Conservation (phyloP, 2,797 vertebrate genomes). For the Tragelaphus eurycerus region DNA sequence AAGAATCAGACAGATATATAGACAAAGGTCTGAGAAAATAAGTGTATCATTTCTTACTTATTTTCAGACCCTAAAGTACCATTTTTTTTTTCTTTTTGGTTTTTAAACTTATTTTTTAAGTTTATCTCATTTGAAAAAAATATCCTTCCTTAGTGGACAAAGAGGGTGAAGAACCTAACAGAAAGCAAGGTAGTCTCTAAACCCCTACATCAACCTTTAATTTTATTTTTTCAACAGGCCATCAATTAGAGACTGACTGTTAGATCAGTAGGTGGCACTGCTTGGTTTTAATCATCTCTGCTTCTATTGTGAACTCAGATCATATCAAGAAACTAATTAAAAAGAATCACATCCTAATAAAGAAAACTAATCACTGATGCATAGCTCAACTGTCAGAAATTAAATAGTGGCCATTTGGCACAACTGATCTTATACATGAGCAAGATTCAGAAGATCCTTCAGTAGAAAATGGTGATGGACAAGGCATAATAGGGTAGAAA, state of each 20-base stretch:
- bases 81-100: background rate
- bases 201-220: background rate
- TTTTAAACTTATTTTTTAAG: background rate
- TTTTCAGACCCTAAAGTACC: background rate
- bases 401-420: background rate
- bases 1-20: background rate
- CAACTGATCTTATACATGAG: background rate
- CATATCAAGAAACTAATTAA: conserved; percentile 38
- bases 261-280: background rate
- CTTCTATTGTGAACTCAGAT: conserved; percentile 22
- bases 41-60: background rate
- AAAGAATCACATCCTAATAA: background rate
- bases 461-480: background rate
- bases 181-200: background rate
- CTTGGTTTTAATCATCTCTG: conserved; percentile 29
- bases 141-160: background rate
- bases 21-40: background rate
- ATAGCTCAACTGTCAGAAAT: background rate
- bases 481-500: fast-evolving
- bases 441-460: background rate
- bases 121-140: background rate
- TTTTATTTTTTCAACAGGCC: background rate
- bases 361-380: background rate
- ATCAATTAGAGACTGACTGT: background rate
- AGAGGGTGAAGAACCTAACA: background rate